phyloP scores from a whole-genome alignment of 2,113 vertebrate genomes.

The Laticauda laticaudata region DNA sequence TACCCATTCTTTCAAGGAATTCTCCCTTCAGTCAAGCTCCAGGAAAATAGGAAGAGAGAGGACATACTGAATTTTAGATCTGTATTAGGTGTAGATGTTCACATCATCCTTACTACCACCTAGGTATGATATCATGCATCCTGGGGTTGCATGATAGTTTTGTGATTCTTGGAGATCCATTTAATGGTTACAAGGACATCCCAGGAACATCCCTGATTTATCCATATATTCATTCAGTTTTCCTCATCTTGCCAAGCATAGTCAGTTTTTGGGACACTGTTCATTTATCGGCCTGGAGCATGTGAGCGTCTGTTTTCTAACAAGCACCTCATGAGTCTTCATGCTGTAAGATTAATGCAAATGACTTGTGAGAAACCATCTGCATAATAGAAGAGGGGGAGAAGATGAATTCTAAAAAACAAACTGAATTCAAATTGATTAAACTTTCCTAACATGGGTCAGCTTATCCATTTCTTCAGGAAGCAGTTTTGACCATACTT shows the following conservation, averaged over 20 bases:
- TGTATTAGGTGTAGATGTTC: background rate
- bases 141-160: background rate
- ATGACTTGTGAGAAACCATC: background rate
- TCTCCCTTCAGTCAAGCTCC: background rate
- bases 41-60: background rate
- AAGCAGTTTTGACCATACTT: background rate
- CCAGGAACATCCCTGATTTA: background rate
- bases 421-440: background rate
- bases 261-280: background rate
- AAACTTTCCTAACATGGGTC: background rate
- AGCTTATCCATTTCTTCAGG: background rate
- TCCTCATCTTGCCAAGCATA: background rate
- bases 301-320: background rate
- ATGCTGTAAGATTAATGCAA: background rate
- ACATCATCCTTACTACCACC: background rate
- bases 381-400: background rate
- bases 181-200: background rate
- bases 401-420: background rate
- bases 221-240: background rate
- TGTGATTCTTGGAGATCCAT: background rate
- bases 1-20: background rate
- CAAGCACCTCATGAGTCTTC: background rate
- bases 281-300: background rate
- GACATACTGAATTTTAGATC: background rate
- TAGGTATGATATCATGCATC: background rate